These are phyloP conservation scores for Wasmannia auropunctata DNA, from an alignment of 1,140 invertebrate species.

Conservation along the genomic window DNA sequence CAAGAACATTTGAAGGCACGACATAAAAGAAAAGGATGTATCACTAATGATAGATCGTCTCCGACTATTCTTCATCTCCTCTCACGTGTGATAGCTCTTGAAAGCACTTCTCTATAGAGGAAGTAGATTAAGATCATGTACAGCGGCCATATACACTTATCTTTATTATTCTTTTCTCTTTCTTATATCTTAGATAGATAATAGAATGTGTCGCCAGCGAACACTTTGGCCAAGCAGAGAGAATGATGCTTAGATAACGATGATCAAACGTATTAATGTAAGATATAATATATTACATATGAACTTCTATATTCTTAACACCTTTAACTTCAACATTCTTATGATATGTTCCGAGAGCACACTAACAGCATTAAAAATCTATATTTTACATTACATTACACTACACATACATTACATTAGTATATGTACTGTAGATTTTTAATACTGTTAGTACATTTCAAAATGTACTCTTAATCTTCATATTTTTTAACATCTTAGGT, in stretches of 20 bases:
- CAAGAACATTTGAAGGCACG: not conserved
- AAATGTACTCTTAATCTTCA: not conserved
- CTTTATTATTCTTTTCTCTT: conserved; percentile 50
- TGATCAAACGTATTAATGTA: conserved; percentile 61
- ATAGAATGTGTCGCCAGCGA: not conserved
- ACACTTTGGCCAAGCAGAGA: conserved; percentile 9
- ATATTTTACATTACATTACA: not conserved
- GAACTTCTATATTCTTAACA: conserved; percentile 24
- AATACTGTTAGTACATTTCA: not conserved
- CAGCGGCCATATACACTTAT: conserved; percentile 26
- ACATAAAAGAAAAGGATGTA: not conserved
- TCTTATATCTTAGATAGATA: conserved; percentile 40
- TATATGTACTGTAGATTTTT: not conserved
- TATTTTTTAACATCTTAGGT: not conserved
- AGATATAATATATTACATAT: conserved; percentile 16
- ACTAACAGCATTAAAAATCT: not conserved
- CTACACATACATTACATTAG: no score
- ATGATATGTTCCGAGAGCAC: not conserved
- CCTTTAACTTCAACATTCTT: not conserved
- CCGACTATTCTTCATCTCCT: conserved; percentile 48
- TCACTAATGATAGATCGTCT: conserved; percentile 38
- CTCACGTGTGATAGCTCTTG: conserved; percentile 69
- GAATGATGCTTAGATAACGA: conserved; percentile 56
- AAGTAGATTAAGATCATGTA: conserved; percentile 28
- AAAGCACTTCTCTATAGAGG: conserved; percentile 50